Evolutionary conservation across 2,888 invertebrate genomes (phyloP), one percentile per base, ranked within the genome.

Genomic region (Criorhina ranunculi): DNA sequence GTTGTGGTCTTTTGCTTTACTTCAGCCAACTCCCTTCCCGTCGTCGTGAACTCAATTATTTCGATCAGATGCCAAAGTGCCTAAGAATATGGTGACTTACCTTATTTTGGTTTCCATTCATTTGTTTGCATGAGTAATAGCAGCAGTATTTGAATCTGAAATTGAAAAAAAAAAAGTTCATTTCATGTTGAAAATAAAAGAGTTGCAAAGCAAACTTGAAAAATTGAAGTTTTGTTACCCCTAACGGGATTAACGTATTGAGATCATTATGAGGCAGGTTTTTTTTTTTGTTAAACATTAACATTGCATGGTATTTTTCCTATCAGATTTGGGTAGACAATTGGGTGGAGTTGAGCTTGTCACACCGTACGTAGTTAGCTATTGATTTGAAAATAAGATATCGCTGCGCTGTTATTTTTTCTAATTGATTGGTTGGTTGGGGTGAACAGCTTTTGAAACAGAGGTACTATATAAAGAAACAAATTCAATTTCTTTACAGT

Each of bases 121-220:
- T 57, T 70, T 46, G 59, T 55, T 55, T 53, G 62, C 57, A 62
- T 78, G 78, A 78, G 78, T 73, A 83, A 83, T 57, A 42, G 35
- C 67, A 62, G 49, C 73, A 49, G 57, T 67, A 73, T 78, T 83
- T 78, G 73, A 31, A 69, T 46, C 69, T 83, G 33, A 73, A 83
- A 83, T 17, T 1, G 15, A 53, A 44, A 24, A 53, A 24, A 64
- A 35, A 67, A 59, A 53, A 40, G 12, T 12, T 11, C 8, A 77
- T 15, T 53, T 59, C 59, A 77, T 29, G 31, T 53, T 49, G 9
- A 66, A 82, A 73, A 83, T 78, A 83, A 78, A 83, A 78, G 83
- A 83, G 82, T 66, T 72, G 77, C 44, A 7, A 17, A 7, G 67
- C 59, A 53, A 83, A 73, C 83, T 78, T 46, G 60, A 49, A 60